These are phyloP conservation scores for Drosophila tristis DNA, from an alignment of 1,140 invertebrate genomes.

Conservation along the genomic window DNA sequence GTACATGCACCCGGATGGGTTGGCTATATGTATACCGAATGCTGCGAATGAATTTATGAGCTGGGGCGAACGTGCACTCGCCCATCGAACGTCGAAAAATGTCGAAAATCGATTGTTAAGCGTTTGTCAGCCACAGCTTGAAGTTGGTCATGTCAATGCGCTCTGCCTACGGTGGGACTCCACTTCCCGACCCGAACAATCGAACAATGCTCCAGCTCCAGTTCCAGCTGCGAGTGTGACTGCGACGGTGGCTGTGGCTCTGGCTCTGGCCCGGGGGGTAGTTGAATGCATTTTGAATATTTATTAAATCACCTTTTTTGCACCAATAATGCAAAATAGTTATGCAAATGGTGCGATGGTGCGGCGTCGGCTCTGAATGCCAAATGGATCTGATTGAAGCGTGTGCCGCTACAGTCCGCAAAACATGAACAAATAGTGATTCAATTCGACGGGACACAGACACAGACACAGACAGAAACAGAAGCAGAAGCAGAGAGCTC, in stretches of 20 bases:
- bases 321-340: slow-evolving; percentile 35
- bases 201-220: too few species aligned
- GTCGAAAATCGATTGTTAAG: slow-evolving; percentile 68
- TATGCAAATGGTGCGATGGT: slow-evolving; percentile 40
- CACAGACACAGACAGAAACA: not conserved
- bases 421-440: slow-evolving; percentile 6
- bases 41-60: slow-evolving; percentile 69
- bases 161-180: not conserved
- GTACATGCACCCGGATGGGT: slow-evolving; percentile 14
- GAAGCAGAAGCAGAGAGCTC: not conserved
- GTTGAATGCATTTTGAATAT: slow-evolving; percentile 39
- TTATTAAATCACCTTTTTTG: slow-evolving; percentile 36
- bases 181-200: not conserved
- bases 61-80: slow-evolving; percentile 19
- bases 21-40: slow-evolving; percentile 1
- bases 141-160: slow-evolving; percentile 32
- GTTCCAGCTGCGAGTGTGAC: too few species aligned
- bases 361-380: slow-evolving; percentile 1
- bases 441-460: slow-evolving; percentile 14
- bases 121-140: slow-evolving; percentile 58
- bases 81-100: slow-evolving; percentile 38
- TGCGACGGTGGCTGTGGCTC: too few species aligned
- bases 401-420: slow-evolving; percentile 14
- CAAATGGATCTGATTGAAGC: slow-evolving; percentile 20
- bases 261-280: not conserved